Evolutionary conservation across 2,797 vertebrate species (phyloP), one percentile per base, ranked within the genome.

Genomic region (Mycteria americana): DNA sequence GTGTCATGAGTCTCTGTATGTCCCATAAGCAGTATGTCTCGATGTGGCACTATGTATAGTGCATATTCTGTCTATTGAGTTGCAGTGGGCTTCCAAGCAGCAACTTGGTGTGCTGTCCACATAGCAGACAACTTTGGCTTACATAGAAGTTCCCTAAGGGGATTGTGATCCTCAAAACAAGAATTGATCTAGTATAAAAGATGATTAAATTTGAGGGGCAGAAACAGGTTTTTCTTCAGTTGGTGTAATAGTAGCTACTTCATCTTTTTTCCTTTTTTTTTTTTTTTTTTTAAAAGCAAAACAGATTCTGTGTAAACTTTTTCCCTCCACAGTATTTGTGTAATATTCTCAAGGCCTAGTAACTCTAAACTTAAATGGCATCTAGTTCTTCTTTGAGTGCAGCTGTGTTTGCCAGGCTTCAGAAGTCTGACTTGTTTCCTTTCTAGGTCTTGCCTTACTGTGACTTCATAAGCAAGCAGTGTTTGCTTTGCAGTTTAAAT

Each of bases 401-500:
- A 77, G 13, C 57, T 88, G 28, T 65, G 59, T 60, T 78, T 89
- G 43, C 63, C n/a, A 65, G 77, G 75, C n/a, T 68, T 90, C 28
- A 57, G 18, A 87, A 76, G 13, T 46, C 39, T 85, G 25, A 78
- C 53, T 86, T 65, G 31, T 73, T 91, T 87, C 63, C 70, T 46
- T 93, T 85, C 77, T 72, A 57, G 41, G 41, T 79, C 37, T 89
- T 88, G 56, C 28, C 37, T 48, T 19, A 18, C 46, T 86, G n/a
- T 76, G 83, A 48, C 62, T 94, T 88, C 22, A 35, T 57, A 90
- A 88, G 39, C 25, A 70, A 75, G 48, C 41, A 72, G 28, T 48
- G 11, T 85, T 80, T 90, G 16, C 51, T 91, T 92, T 77, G 48
- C 48, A 77, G 28, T 91, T 85, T 45, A 48, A 73, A 63, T 59